A percentile compares a stretch with the other conserved stretches of the same genome.
Evolutionary conservation across 2,113 vertebrate genomes (phyloP).

Genomic region (Glaucidium brasilianum): DNA sequence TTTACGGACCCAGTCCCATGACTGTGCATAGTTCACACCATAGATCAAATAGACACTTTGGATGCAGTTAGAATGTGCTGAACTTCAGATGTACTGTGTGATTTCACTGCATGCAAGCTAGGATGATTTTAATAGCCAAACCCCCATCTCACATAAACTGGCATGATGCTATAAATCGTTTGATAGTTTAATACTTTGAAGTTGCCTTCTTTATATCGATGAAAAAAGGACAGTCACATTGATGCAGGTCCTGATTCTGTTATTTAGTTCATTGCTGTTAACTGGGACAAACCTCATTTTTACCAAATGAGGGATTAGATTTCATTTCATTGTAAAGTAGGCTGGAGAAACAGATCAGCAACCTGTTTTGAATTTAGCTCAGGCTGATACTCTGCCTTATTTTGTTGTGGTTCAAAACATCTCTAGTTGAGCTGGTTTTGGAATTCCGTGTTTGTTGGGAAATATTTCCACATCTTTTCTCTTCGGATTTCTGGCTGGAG

Average conservation of each 20-base stretch:
- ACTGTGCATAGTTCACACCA: background rate
- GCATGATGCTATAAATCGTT: background rate
- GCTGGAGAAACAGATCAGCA: background rate
- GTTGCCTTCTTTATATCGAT: background rate
- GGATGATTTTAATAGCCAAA: conserved; percentile 5
- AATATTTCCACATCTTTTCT: background rate
- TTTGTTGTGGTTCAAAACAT: background rate
- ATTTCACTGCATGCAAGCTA: conserved; percentile 12
- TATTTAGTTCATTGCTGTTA: background rate
- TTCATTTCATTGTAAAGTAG: background rate
- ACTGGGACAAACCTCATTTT: background rate
- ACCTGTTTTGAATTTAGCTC: background rate
- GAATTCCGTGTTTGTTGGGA: background rate
- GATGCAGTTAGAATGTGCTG: background rate
- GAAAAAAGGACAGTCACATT: background rate
- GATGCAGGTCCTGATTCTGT: background rate
- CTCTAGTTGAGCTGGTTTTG: background rate
- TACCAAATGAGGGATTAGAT: background rate
- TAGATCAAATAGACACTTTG: background rate
- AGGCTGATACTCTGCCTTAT: background rate
- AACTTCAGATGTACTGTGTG: background rate
- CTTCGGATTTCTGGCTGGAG: background rate
- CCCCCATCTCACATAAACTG: background rate
- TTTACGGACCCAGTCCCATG: background rate
- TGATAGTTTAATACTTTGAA: background rate